phyloP scores from a whole-genome alignment of 1,140 invertebrate species.

The Drosophila navojoa region DNA sequence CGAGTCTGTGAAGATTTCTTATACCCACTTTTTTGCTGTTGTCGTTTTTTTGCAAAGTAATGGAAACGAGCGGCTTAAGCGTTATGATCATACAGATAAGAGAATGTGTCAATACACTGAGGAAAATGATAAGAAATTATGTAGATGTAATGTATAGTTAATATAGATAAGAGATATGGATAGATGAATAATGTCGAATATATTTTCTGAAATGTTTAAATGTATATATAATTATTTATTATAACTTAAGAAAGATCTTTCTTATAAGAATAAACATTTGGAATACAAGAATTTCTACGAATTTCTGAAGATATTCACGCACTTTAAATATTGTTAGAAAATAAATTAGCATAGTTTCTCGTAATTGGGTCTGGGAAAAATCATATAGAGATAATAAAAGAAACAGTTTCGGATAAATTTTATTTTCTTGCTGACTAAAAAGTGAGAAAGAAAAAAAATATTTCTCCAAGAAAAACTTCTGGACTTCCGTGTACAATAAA shows the following conservation, averaged over 20 bases:
- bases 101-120: conserved; percentile 35
- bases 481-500: too few relatives aligned
- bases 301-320: neutral
- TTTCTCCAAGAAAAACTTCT: neutral
- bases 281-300: too few relatives aligned
- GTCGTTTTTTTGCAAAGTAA: conserved; percentile 13
- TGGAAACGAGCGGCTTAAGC: conserved; percentile 18
- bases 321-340: neutral
- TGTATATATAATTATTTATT: too few relatives aligned
- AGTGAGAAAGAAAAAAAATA: neutral
- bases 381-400: neutral
- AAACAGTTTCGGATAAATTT: neutral
- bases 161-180: too few relatives aligned
- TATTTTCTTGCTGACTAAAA: neutral
- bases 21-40: neutral
- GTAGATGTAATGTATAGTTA: too few relatives aligned
- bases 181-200: too few relatives aligned
- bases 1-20: conserved; percentile 45
- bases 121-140: neutral
- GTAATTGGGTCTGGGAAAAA: neutral
- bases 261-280: too few relatives aligned
- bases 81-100: conserved; percentile 30
- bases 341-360: neutral
- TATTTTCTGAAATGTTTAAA: too few relatives aligned
- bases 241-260: too few relatives aligned